Evolutionary conservation across 2,797 vertebrate species (phyloP).

Genomic region (Fistularia tabacaria): DNA sequence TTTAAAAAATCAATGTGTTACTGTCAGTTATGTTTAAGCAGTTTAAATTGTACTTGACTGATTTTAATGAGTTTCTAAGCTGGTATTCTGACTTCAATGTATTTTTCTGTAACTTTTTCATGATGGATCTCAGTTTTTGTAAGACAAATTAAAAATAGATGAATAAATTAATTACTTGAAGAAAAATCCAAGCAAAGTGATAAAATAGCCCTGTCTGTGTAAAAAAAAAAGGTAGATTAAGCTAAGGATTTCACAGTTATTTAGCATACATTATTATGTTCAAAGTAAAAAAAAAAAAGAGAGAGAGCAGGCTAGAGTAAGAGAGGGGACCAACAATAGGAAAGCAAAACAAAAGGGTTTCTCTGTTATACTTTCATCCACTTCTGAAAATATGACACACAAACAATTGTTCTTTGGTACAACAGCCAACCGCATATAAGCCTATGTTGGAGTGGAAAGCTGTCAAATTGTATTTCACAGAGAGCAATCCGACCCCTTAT

Average conservation of each 20-base stretch:
- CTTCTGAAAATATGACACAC: slow-evolving; percentile 48
- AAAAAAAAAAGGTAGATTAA: slow-evolving; percentile 3
- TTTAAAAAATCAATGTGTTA: too few relatives aligned
- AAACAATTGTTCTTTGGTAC: slow-evolving; percentile 45
- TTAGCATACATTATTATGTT: slow-evolving; percentile 18
- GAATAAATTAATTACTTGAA: too few relatives aligned
- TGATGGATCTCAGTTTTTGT: too few relatives aligned
- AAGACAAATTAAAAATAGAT: too few relatives aligned
- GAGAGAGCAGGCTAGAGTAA: not conserved
- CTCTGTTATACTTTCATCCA: slow-evolving; percentile 42
- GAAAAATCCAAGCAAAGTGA: too few relatives aligned
- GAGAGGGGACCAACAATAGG: slow-evolving; percentile 15
- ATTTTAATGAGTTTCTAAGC: too few relatives aligned
- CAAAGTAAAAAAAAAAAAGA: slow-evolving; percentile 9
- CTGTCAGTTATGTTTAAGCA: too few relatives aligned
- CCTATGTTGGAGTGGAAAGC: slow-evolving; percentile 65
- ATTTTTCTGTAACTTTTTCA: too few relatives aligned
- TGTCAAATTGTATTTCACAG: slow-evolving; percentile 74
- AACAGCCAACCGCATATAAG: slow-evolving; percentile 49
- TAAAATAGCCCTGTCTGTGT: not conserved
- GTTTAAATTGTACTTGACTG: too few relatives aligned
- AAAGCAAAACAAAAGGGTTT: slow-evolving; percentile 21
- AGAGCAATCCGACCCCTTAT: slow-evolving; percentile 71
- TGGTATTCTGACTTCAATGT: too few relatives aligned
- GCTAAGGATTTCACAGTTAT: slow-evolving; percentile 30